Evolutionary conservation across 2,113 vertebrate species (phyloP), one percentile per base, ranked within the genome.

Genomic region (Asarcornis scutulata): DNA sequence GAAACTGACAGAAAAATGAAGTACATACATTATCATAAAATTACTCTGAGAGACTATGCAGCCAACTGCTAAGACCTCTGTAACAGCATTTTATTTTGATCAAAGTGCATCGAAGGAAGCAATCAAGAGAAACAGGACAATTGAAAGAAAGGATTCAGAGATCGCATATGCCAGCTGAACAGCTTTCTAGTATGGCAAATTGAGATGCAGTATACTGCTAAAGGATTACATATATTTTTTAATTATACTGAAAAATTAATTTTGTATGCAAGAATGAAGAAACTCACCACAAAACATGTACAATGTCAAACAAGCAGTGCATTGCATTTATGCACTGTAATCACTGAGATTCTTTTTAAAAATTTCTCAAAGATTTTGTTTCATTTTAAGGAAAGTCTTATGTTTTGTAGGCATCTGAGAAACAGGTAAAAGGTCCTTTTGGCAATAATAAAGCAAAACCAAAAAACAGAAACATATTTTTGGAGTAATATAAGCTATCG

Each of bases 1-100:
- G n/a, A 91, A 93, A 86, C 13, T 21, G 72, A 88, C 50, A 85
- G 63, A 84, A 93, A 96, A 96, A 81, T 34, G 2, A 91, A 86
- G 82, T 68, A 42, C 2, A 92, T 50, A n/a, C 7, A 78, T 89
- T 88, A 80, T 75, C 23, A 89, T 60, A 96, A 95, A 95, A 92
- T 26, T 87, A 42, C 13, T 84, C 27, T 11, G 75, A 69, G 0
- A 73, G 52, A 9, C 31, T 62, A 78, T 11, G 25, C n/a, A 92
- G 74, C 13, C 81, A 81, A 34, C 20, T 83, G 36, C 31, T 58
- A 71, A 66, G 11, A 66, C 23, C 15, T 52, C 46, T 42, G 18
- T 31, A 44, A 31, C 3, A 89, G 64, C 6, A 82, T 83, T 89
- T 89, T 44, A 72, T 36, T 94, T 79, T 84, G 74, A 48, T 88